Base-by-base conservation (phyloP, 2,888 invertebrate genomes). In the Tuta absoluta region DNA sequence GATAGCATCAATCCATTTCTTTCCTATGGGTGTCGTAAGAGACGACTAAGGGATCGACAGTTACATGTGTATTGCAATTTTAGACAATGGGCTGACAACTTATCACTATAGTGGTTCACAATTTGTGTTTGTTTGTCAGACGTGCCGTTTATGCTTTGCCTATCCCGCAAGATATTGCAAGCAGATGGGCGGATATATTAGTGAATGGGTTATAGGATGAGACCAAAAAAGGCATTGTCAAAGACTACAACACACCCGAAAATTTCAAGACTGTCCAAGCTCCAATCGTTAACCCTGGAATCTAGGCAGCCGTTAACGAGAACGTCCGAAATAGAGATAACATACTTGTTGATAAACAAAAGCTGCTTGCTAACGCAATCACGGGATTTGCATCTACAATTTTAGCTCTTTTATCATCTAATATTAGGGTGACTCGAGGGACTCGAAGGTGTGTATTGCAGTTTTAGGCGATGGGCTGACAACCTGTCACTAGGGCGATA, bases 331-430 rank as follows among this genome's bases (percentile, higher is more conserved):
- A 53, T 23, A 3, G 53, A 23, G 53, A 23, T 24, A 24, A 23
- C 12, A 23, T 53, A 12, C 53, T 51, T 23, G 23, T 12, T 17
- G 53, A 23, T 19, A 53, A 53, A 53, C 53, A 53, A 53, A 53
- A 53, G 10, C 11, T 53, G 5, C 21, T 53, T 19, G 21, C 21
- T 7, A 53, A 1, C 1, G 23, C 23, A 14, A 21, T 53, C 17
- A 53, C 53, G 5, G 14, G 53, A 2, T 3, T 53, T 14, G 53
- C 53, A 21, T 19, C 17, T 21, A 56, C 28, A 28, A 56, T 28
- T 14, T 24, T 24, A 24, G 24, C 56, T 28, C n/a, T 56, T 21
- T 56, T 56, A 24, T 23, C 56, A 56, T 7, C n/a, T 12, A 28
- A 56, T n/a, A n/a, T n/a, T n/a, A n/a, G n/a, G n/a, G n/a, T n/a